Conservation (phyloP, 2,888 invertebrate genomes). For the Prenolepis imparis region DNA sequence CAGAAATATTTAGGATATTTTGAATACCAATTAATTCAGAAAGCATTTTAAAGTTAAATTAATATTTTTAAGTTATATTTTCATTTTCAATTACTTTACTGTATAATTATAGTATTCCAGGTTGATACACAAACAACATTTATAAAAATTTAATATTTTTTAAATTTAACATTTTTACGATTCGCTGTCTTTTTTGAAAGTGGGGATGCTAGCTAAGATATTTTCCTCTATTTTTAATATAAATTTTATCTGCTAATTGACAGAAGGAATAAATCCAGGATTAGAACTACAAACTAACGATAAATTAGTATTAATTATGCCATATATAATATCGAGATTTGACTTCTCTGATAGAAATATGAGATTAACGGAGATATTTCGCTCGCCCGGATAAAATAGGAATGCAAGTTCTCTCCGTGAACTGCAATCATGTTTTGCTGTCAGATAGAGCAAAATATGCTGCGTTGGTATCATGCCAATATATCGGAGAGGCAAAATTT, state of each 20-base stretch:
- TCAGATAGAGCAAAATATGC: background rate
- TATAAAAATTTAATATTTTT: background rate
- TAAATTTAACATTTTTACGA: background rate
- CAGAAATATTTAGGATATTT: background rate
- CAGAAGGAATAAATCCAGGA: background rate
- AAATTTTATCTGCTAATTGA: background rate
- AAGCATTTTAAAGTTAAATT: background rate
- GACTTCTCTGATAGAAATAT: background rate
- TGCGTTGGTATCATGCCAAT: constrained; percentile 24
- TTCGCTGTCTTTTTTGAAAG: background rate
- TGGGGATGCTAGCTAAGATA: too few species aligned
- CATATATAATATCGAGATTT: too few species aligned
- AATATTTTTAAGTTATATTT: background rate
- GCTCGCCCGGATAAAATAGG: background rate
- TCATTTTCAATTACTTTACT: background rate
- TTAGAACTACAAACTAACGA: background rate
- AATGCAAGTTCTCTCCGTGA: background rate
- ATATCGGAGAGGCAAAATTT: constrained; percentile 26
- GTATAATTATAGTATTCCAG: background rate
- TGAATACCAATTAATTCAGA: background rate
- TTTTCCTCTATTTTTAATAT: too few species aligned
- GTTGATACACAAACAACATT: background rate
- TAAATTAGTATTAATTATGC: background rate
- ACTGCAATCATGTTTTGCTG: constrained; percentile 9
- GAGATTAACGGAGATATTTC: background rate